Evolutionary conservation across 2,888 invertebrate genomes (phyloP).

Genomic region (Aporophyla lueneburgensis): DNA sequence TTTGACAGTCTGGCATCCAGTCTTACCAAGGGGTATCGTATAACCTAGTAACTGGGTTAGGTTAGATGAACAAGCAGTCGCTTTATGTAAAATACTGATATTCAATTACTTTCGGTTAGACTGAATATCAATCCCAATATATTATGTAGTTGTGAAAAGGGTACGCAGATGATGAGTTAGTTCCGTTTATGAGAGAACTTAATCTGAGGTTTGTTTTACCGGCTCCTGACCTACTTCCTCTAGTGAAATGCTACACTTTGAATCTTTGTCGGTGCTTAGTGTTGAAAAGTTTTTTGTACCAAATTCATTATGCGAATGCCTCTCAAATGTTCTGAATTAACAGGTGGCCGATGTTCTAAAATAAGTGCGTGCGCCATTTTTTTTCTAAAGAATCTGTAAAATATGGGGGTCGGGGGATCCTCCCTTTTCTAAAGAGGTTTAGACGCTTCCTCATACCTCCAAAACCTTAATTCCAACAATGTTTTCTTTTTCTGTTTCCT

Average conservation of each 20-base stretch:
- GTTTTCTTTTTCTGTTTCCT: no score
- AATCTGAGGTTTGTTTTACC: background rate
- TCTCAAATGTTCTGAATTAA: background rate
- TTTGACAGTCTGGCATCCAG: no score
- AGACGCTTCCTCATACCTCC: no score
- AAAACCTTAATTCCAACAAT: background rate
- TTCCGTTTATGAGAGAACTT: background rate
- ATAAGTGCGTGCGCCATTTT: background rate
- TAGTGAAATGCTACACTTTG: background rate
- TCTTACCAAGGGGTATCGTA: no score
- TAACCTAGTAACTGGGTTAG: no score
- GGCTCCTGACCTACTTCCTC: no score
- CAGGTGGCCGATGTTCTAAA: background rate
- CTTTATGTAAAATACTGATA: no score
- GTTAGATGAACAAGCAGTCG: no score
- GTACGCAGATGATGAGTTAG: background rate
- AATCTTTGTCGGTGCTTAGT: background rate
- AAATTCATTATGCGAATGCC: background rate
- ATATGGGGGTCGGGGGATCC: no score
- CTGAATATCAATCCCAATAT: background rate
- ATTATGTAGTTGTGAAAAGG: background rate
- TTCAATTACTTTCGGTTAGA: background rate
- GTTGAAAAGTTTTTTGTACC: background rate
- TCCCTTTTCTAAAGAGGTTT: no score
- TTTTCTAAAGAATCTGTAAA: background rate